Conservation (phyloP, 2,113 vertebrate genomes). For the Pampusana beccarii region DNA sequence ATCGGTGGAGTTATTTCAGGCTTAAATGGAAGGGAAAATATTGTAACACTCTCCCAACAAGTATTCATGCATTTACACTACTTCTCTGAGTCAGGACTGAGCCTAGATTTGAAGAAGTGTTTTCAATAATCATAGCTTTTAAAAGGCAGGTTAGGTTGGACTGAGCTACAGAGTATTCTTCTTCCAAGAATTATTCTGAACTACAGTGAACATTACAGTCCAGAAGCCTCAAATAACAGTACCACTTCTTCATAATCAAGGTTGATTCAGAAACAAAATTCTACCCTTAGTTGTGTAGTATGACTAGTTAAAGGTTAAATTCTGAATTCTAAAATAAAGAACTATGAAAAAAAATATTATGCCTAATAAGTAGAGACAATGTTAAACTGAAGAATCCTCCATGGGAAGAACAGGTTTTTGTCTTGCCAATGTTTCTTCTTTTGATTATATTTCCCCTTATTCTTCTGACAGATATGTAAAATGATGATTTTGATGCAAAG, state of each 20-base stretch:
- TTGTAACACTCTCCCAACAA: neutral
- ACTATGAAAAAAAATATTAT: neutral
- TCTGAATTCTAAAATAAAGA: neutral
- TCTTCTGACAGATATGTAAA: neutral
- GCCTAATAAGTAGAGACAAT: neutral
- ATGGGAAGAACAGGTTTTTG: neutral
- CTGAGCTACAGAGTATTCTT: neutral
- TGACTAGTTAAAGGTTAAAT: neutral
- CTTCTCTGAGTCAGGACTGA: neutral
- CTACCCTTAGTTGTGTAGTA: neutral
- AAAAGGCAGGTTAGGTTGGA: neutral
- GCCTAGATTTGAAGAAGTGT: neutral
- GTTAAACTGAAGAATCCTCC: neutral
- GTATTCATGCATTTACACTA: neutral
- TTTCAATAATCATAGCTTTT: neutral
- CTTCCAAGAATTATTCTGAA: neutral
- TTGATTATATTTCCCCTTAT: neutral
- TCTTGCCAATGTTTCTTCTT: neutral
- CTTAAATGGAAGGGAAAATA: neutral
- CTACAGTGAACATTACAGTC: neutral
- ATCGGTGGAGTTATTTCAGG: neutral
- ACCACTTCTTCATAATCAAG: neutral
- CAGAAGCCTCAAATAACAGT: neutral
- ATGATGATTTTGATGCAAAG: neutral
- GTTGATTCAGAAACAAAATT: neutral